These are phyloP conservation scores for Rotaria sp. DNA, from an alignment of 2,888 invertebrate genomes.

Conservation along the genomic window DNA sequence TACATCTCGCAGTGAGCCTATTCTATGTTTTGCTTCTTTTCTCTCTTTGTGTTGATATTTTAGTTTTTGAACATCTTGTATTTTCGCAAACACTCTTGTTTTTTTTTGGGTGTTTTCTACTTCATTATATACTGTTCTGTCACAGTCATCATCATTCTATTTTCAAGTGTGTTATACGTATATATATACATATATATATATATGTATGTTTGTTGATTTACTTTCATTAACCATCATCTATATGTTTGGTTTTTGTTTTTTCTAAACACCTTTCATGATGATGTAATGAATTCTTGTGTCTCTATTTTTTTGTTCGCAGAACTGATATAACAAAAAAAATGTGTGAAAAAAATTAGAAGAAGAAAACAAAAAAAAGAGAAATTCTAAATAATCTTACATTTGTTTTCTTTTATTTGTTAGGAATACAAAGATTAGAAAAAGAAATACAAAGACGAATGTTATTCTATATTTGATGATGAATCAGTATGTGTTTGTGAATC, in stretches of 20 bases:
- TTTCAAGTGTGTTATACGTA: no score
- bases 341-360: not conserved
- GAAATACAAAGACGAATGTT: no score
- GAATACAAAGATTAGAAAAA: no score
- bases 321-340: slow-evolving; percentile 9
- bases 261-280: not conserved
- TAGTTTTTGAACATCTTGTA: slow-evolving; percentile 3
- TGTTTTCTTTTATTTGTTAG: no score
- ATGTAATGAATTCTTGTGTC: not conserved
- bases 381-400: no score
- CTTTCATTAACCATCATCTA: not conserved
- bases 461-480: not conserved
- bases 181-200: not conserved
- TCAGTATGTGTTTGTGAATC: not conserved
- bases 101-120: not conserved
- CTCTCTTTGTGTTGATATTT: not conserved
- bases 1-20: slow-evolving; percentile 18
- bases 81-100: not conserved
- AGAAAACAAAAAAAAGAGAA: not conserved
- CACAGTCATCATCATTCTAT: not conserved
- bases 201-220: not conserved
- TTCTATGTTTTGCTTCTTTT: not conserved
- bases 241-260: not conserved
- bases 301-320: slow-evolving; percentile 5
- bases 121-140: not conserved